Evolutionary conservation across 2,113 vertebrate genomes (phyloP).

Genomic region (Okapia johnstoni): DNA sequence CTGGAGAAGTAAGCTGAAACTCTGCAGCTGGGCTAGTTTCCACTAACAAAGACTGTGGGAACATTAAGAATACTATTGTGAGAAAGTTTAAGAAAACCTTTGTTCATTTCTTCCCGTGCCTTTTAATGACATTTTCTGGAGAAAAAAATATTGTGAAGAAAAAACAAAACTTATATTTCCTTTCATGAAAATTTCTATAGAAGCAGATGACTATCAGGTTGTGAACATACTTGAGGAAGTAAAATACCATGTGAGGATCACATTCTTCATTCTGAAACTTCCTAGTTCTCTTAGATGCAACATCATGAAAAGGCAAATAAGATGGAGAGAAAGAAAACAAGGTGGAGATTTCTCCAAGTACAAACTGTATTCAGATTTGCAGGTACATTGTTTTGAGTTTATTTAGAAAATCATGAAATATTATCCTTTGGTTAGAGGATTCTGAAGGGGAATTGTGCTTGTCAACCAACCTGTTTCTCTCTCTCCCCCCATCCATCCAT

Average conservation of each 20-base stretch:
- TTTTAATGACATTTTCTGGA: slow-evolving; percentile 19
- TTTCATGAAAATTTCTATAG: background rate
- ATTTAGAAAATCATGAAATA: background rate
- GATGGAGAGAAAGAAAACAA: background rate
- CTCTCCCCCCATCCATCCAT: background rate
- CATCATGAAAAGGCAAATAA: background rate
- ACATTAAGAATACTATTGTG: background rate
- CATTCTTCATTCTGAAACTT: background rate
- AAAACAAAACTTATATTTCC: background rate
- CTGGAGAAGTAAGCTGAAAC: background rate
- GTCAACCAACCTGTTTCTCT: background rate
- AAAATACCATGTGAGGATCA: background rate
- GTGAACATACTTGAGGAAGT: background rate
- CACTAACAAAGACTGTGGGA: slow-evolving; percentile 4
- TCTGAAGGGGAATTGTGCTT: background rate
- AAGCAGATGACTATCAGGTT: background rate
- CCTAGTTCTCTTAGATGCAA: background rate
- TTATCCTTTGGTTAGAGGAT: background rate
- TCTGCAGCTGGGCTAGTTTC: background rate
- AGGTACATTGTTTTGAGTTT: slow-evolving; percentile 9
- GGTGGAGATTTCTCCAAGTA: background rate
- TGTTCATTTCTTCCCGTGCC: background rate
- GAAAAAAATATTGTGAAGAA: background rate
- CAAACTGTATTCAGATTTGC: background rate
- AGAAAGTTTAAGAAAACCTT: background rate